phyloP scores from a whole-genome alignment of 2,113 vertebrate genomes.

The Strix aluco region DNA sequence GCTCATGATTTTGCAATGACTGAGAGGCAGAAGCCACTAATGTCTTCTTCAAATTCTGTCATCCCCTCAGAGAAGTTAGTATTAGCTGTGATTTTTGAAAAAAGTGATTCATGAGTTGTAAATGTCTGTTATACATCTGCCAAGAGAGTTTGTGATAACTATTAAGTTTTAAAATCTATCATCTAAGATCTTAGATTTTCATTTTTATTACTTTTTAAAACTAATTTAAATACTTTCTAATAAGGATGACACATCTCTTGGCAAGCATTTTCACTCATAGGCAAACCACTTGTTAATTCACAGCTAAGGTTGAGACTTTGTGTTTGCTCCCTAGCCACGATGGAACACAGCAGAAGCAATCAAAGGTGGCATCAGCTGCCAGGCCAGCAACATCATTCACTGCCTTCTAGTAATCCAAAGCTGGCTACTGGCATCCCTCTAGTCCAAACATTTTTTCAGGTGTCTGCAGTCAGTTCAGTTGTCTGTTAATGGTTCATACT shows the following conservation, averaged over 20 bases:
- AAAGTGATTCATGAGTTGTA: constrained; percentile 3
- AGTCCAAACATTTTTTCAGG: background rate
- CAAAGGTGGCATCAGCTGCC: background rate
- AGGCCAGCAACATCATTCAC: background rate
- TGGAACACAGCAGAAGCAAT: background rate
- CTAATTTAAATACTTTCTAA: constrained; percentile 10
- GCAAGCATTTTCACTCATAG: background rate
- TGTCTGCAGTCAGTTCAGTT: background rate
- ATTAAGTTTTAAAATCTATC: constrained; percentile 7
- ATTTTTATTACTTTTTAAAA: background rate
- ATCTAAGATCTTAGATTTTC: background rate
- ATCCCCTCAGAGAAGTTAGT: constrained; percentile 1
- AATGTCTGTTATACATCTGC: constrained; percentile 19
- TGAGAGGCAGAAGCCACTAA: constrained; percentile 33
- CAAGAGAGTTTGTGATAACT: background rate
- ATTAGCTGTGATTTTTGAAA: constrained; percentile 21
- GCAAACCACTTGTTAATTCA: background rate
- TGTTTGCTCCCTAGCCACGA: background rate
- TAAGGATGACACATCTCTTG: constrained; percentile 1
- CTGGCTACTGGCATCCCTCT: background rate
- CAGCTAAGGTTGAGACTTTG: background rate
- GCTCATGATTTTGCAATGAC: constrained; percentile 18
- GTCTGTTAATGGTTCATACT: background rate
- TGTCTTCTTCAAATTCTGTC: constrained; percentile 11
- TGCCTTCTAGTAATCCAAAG: background rate